Percentiles rank a stretch among this genome's conserved stretches.
These are phyloP conservation scores for Calameuta idolon DNA, from an alignment of 2,888 invertebrate species.

Conservation along the genomic window DNA sequence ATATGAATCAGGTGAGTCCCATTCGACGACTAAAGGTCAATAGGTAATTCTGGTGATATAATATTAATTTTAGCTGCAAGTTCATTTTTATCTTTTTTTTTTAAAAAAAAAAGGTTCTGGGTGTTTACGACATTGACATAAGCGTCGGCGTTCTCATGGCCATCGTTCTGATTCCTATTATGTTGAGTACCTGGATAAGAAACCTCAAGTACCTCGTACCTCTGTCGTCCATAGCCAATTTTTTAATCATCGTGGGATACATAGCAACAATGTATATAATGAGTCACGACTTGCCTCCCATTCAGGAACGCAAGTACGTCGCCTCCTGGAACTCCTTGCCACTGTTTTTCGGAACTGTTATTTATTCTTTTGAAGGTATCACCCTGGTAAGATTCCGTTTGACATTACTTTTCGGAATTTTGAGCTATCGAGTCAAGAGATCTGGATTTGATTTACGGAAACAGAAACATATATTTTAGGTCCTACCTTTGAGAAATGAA, in stretches of 20 bases:
- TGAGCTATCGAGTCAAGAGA: background rate
- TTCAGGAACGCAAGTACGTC: slow-evolving; percentile 72
- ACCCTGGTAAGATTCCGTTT: slow-evolving; percentile 75
- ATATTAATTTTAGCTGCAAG: background rate
- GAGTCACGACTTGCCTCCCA: slow-evolving; percentile 77
- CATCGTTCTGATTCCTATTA: slow-evolving; percentile 78
- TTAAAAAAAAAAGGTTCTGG: slow-evolving; percentile 72
- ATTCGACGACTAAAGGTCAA: background rate
- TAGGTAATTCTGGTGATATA: background rate
- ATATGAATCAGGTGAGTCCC: slow-evolving; percentile 77
- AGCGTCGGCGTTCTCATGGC: slow-evolving; percentile 81
- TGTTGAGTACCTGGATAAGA: slow-evolving; percentile 80
- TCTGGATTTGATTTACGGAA: background rate
- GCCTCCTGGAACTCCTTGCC: slow-evolving; percentile 78
- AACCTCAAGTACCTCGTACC: slow-evolving; percentile 83
- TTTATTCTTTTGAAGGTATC: slow-evolving; percentile 98
- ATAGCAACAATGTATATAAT: slow-evolving; percentile 83
- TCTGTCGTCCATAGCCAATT: slow-evolving; percentile 82
- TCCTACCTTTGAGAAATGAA: slow-evolving; percentile 93
- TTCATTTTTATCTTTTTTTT: slow-evolving; percentile 1
- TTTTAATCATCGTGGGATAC: slow-evolving; percentile 80
- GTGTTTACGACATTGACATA: slow-evolving; percentile 73
- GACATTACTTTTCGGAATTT: background rate
- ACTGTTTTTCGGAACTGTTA: slow-evolving; percentile 93
- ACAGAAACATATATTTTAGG: slow-evolving; percentile 68